These are phyloP conservation scores for Lampris incognitus DNA, from an alignment of 2,113 vertebrate species.

Conservation along the genomic window DNA sequence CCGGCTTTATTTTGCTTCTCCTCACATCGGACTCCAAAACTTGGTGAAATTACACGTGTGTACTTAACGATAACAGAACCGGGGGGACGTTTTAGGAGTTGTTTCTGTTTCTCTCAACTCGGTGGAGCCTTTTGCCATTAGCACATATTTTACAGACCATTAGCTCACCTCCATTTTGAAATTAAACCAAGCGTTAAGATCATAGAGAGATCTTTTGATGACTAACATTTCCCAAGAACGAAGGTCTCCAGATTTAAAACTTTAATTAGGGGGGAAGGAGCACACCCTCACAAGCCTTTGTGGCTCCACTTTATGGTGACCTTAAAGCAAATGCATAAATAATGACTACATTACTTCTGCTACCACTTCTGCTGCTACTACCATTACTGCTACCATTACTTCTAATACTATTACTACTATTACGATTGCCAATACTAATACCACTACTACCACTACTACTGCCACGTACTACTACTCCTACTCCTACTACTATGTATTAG, in stretches of 20 bases:
- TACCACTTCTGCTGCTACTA: too few species aligned
- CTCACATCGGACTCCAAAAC: slow-evolving; percentile 73
- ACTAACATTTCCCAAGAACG: slow-evolving; percentile 64
- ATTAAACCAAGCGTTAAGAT: slow-evolving; percentile 72
- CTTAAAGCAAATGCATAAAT: slow-evolving; percentile 3
- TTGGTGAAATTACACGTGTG: slow-evolving; percentile 85
- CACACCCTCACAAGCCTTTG: background rate
- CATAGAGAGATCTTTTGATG: slow-evolving; percentile 76
- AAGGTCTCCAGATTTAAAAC: slow-evolving; percentile 53
- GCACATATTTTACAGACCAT: slow-evolving; percentile 88
- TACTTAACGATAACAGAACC: slow-evolving; percentile 74
- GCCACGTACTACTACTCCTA: too few species aligned
- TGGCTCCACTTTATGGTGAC: background rate
- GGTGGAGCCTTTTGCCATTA: slow-evolving; percentile 87
- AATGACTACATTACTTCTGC: too few species aligned
- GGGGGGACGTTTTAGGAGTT: slow-evolving; percentile 65
- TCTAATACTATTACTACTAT: too few species aligned
- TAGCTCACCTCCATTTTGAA: slow-evolving; percentile 84
- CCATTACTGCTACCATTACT: too few species aligned
- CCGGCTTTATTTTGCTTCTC: slow-evolving; percentile 83
- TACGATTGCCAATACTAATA: too few species aligned
- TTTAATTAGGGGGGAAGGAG: slow-evolving; percentile 4
- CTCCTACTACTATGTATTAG: too few species aligned
- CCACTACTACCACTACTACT: too few species aligned
- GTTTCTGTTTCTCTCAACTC: slow-evolving; percentile 67